These are phyloP conservation scores for Xerus inauris DNA, from an alignment of 2,113 vertebrate species.

Conservation along the genomic window DNA sequence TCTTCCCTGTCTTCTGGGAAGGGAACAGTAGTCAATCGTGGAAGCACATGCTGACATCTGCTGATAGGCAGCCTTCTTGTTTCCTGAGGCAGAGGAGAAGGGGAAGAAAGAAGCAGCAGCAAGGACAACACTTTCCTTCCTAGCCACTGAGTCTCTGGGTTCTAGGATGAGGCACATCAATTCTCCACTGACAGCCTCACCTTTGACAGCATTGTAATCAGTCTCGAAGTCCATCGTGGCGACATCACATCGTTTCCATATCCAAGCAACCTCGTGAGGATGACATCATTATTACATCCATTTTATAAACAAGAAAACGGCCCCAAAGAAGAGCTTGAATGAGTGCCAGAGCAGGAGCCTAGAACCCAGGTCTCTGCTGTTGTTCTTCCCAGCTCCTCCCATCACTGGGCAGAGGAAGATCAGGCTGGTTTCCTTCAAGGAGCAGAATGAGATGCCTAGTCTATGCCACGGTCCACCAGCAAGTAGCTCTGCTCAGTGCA, in stretches of 20 bases:
- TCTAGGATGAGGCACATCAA: background rate
- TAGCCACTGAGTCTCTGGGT: background rate
- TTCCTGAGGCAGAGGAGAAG: background rate
- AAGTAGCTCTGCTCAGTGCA: rapidly evolving
- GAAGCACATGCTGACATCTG: background rate
- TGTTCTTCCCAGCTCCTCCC: background rate
- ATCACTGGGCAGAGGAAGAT: background rate
- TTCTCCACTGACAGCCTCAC: background rate
- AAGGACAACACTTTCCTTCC: background rate
- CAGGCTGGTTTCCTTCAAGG: background rate
- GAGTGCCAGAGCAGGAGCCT: background rate
- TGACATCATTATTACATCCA: background rate
- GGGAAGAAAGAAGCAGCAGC: background rate
- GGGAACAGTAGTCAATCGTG: background rate
- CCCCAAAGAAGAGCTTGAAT: background rate
- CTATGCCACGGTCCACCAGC: rapidly evolving
- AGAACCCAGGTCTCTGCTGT: too few species aligned
- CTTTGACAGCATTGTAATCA: background rate
- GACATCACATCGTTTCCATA: background rate
- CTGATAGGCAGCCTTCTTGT: background rate
- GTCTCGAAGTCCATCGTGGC: background rate
- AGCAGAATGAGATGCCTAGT: rapidly evolving
- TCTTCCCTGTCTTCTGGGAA: rapidly evolving
- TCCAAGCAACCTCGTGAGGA: background rate
- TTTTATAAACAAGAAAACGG: background rate